Percentiles rank a stretch among this genome's conserved stretches.
Evolutionary conservation across 1,140 invertebrate species (phyloP).

Genomic region (Galleria mellonella): DNA sequence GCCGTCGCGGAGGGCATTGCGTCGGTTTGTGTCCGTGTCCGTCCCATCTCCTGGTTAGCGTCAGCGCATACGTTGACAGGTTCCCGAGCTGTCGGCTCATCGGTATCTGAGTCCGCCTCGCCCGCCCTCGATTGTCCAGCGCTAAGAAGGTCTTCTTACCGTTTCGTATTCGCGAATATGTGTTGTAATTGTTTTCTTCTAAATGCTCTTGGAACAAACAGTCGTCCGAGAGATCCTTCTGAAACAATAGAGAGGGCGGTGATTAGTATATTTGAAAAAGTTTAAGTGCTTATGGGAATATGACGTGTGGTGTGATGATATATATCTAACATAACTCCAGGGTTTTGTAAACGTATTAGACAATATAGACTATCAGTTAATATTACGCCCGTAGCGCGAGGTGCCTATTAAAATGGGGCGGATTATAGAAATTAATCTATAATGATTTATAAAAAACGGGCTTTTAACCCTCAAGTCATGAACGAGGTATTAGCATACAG

Average conservation of each 20-base stretch:
- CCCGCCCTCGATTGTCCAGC: conserved; percentile 81
- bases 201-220: conserved; percentile 91
- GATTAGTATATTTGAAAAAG: conserved; percentile 14
- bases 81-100: conserved; percentile 80
- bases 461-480: too few relatives aligned
- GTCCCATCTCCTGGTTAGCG: conserved; percentile 77
- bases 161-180: conserved; percentile 84
- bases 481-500: too few relatives aligned
- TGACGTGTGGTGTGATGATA: too few relatives aligned
- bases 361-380: too few relatives aligned
- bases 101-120: conserved; percentile 81
- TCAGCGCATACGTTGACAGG: conserved; percentile 82
- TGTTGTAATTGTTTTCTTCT: conserved; percentile 89
- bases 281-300: too few relatives aligned
- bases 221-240: conserved; percentile 87
- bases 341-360: too few relatives aligned
- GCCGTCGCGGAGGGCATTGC: conserved; percentile 43
- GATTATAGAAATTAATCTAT: too few relatives aligned
- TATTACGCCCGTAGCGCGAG: too few relatives aligned
- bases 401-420: too few relatives aligned
- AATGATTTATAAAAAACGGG: too few relatives aligned
- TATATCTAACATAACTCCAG: too few relatives aligned
- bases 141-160: conserved; percentile 84
- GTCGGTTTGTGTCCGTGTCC: conserved; percentile 44
- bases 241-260: conserved; percentile 76